phyloP scores from a whole-genome alignment of 2,888 invertebrate species.

The Andrena marginata region DNA sequence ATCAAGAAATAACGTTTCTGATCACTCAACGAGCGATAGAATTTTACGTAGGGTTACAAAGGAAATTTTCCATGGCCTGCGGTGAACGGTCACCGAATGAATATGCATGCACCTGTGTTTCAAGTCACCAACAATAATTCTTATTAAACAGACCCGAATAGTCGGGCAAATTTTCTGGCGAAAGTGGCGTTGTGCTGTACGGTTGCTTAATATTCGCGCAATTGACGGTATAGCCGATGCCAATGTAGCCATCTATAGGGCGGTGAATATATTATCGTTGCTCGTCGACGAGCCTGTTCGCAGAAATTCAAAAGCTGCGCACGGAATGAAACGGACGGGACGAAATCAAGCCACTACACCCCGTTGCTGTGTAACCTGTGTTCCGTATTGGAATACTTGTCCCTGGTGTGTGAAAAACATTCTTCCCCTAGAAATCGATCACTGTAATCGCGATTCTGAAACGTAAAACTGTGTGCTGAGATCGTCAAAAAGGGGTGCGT shows the following conservation, averaged over 20 bases:
- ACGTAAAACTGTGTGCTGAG: background rate
- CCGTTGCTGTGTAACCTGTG: background rate
- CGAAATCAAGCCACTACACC: background rate
- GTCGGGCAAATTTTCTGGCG: background rate
- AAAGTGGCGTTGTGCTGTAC: background rate
- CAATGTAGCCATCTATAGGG: background rate
- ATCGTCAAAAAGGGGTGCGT: background rate
- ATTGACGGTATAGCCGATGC: background rate
- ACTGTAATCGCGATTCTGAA: background rate
- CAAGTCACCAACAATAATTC: background rate
- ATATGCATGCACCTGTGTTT: background rate
- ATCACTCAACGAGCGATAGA: no score
- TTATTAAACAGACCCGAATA: background rate
- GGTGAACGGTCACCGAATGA: no score
- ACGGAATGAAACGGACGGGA: background rate
- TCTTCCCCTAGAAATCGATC: background rate
- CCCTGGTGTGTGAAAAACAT: no score
- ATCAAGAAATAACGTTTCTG: no score
- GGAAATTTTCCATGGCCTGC: no score
- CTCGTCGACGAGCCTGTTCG: background rate
- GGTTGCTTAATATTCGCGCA: background rate
- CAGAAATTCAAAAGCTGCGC: background rate
- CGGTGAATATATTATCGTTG: constrained; percentile 2
- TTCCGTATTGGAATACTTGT: no score
- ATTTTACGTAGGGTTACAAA: no score